phyloP scores from a whole-genome alignment of 2,888 invertebrate genomes.

The Folsomia manolachei region DNA sequence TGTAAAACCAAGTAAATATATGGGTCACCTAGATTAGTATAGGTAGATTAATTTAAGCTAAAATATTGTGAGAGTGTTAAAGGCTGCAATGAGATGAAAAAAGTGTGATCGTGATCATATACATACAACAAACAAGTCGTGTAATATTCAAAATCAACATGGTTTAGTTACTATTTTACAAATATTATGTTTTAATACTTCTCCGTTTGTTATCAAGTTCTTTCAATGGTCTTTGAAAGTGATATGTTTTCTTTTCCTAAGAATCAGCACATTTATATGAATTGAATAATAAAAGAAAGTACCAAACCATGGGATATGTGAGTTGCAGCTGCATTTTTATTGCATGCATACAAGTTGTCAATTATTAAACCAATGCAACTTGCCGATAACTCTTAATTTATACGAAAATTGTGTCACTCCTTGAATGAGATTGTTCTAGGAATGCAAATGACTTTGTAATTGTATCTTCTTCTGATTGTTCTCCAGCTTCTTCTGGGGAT shows the following conservation, averaged over 20 bases:
- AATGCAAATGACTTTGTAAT: too few relatives aligned
- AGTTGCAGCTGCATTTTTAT: too few relatives aligned
- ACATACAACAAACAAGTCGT: neutral
- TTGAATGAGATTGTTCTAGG: too few relatives aligned
- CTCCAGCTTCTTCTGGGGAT: too few relatives aligned
- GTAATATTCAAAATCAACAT: neutral
- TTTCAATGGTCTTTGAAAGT: neutral
- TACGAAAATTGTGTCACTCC: too few relatives aligned
- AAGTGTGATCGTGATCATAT: slow-evolving; percentile 7
- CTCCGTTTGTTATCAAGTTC: neutral
- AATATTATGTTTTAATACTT: neutral
- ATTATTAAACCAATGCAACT: too few relatives aligned
- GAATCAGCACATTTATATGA: slow-evolving; percentile 4
- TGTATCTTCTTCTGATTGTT: too few relatives aligned
- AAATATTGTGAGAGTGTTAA: neutral
- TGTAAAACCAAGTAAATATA: too few relatives aligned
- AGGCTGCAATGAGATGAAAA: neutral
- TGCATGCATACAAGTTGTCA: neutral
- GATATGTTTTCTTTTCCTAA: slow-evolving; percentile 10
- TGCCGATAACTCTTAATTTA: too few relatives aligned
- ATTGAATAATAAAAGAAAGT: neutral
- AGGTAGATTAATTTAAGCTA: neutral
- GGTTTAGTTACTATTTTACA: neutral
- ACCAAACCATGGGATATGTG: neutral
- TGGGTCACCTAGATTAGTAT: neutral